Evolutionary conservation across 37 sponge, comb jelly and placozoan genomes (phyloP).

Genomic region (Spongilla lacustris): DNA sequence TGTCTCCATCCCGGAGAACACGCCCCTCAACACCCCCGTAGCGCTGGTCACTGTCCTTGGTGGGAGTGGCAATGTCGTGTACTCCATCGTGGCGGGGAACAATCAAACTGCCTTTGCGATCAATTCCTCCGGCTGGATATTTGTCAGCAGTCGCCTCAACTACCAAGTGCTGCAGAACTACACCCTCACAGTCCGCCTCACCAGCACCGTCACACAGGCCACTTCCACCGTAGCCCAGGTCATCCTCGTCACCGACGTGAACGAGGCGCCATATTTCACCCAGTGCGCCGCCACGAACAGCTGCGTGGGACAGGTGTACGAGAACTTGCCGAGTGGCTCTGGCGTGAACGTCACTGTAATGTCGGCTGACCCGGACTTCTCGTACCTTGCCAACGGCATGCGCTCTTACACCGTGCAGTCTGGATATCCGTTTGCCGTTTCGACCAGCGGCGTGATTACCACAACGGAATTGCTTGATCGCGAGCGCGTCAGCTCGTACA

Average conservation of each 20-base stretch:
- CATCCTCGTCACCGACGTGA: slow-evolving; percentile 38
- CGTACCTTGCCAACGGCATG: slow-evolving; percentile 10
- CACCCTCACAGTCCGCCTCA: background rate
- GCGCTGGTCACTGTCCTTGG: slow-evolving; percentile 39
- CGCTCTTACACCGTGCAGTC: background rate
- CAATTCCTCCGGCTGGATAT: slow-evolving; percentile 17
- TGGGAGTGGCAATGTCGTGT: slow-evolving; percentile 29
- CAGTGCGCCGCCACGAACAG: slow-evolving; percentile 16
- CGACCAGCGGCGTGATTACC: slow-evolving; percentile 24
- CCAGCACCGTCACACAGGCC: background rate
- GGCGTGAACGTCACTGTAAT: slow-evolving; percentile 23
- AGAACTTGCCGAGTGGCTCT: background rate
- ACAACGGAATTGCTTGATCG: slow-evolving; percentile 29
- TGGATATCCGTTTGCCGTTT: slow-evolving; percentile 14
- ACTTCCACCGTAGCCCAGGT: slow-evolving; percentile 20
- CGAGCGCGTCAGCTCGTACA: slow-evolving; percentile 14
- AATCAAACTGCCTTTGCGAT: slow-evolving; percentile 41
- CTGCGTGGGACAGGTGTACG: slow-evolving; percentile 6
- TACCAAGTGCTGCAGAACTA: background rate
- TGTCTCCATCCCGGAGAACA: slow-evolving; percentile 32
- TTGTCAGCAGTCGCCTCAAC: background rate
- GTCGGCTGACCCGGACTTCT: slow-evolving; percentile 33
- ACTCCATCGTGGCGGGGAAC: slow-evolving; percentile 55
- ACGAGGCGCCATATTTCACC: slow-evolving; percentile 50
- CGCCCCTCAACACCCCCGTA: slow-evolving; percentile 18